Base-by-base conservation (phyloP, 2,113 vertebrate species). In the Paratilapia polleni region DNA sequence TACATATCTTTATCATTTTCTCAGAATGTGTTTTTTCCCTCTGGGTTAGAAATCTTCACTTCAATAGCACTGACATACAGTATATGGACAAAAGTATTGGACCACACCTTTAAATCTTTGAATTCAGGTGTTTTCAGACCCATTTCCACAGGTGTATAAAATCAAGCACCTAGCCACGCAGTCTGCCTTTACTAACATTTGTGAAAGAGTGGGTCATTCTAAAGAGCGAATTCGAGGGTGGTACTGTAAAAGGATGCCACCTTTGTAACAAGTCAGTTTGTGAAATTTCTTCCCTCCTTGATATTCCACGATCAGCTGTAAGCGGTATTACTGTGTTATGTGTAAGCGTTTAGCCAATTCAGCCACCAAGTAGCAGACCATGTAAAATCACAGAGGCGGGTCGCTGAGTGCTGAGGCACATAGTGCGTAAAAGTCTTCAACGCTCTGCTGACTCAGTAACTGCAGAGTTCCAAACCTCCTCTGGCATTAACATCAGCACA, bases 401-500 rank as follows among this genome's bases (percentile, higher is more conserved):
- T 49, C 24, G 26, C 38, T 1, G 5, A 11, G 22, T 49, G 64
- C 22, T 47, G 64, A 70, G 22, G 9, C 38, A n/a, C n/a, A n/a
- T n/a, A n/a, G n/a, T n/a, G n/a, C n/a, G n/a, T n/a, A n/a, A n/a
- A n/a, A n/a, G n/a, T n/a, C n/a, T n/a, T n/a, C n/a, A n/a, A n/a
- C n/a, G n/a, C n/a, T n/a, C n/a, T n/a, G n/a, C n/a, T n/a, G n/a
- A n/a, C n/a, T n/a, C n/a, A n/a, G n/a, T n/a, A n/a, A n/a, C n/a
- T n/a, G n/a, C n/a, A n/a, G n/a, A n/a, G n/a, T n/a, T n/a, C n/a
- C n/a, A n/a, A n/a, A n/a, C n/a, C n/a, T n/a, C n/a, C n/a, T n/a
- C n/a, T 66, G 63, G 17, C n/a, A 68, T 11, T 47, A 47, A 68
- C 63, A 26, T 47, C 64, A 70, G 64, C 41, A 49, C 15, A 49